Conservation (phyloP, 2,888 invertebrate genomes). For the Tenthredo amoena region DNA sequence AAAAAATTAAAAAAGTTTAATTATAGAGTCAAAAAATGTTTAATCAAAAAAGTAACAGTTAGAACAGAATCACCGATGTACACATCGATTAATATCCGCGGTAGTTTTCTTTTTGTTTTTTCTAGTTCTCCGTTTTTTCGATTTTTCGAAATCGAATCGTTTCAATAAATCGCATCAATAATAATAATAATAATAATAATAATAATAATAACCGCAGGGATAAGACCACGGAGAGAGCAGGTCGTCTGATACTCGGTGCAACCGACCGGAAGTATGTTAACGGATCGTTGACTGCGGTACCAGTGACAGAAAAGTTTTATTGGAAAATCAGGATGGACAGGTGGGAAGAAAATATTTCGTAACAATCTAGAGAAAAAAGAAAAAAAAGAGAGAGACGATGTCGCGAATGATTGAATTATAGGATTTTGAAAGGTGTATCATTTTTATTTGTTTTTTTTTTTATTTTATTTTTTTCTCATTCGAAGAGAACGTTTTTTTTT, state of each 20-base stretch:
- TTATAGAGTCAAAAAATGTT: too few species aligned
- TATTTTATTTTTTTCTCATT: neutral
- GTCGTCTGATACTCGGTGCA: conserved; percentile 82
- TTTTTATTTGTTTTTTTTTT: conserved; percentile 20
- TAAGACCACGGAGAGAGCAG: conserved; percentile 79
- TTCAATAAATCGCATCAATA: neutral
- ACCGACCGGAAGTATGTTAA: conserved; percentile 83
- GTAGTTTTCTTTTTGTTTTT: neutral
- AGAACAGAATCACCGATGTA: too few species aligned
- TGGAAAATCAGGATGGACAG: conserved; percentile 87
- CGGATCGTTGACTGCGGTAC: conserved; percentile 82
- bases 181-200: conserved; percentile 26
- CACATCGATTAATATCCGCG: conserved; percentile 21
- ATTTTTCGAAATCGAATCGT: neutral
- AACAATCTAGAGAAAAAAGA: neutral
- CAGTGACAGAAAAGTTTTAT: conserved; percentile 82
- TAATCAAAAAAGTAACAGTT: too few species aligned
- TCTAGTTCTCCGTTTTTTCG: too few species aligned
- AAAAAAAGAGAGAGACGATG: too few species aligned
- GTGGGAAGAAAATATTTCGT: conserved; percentile 71
- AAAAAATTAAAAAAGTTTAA: too few species aligned
- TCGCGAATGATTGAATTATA: too few species aligned
- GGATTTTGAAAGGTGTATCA: too few species aligned
- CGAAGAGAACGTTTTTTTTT: neutral
- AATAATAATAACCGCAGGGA: conserved; percentile 77